Evolutionary conservation across 1,140 invertebrate genomes (phyloP).

Genomic region (Pseudomyrmex dendroicus): DNA sequence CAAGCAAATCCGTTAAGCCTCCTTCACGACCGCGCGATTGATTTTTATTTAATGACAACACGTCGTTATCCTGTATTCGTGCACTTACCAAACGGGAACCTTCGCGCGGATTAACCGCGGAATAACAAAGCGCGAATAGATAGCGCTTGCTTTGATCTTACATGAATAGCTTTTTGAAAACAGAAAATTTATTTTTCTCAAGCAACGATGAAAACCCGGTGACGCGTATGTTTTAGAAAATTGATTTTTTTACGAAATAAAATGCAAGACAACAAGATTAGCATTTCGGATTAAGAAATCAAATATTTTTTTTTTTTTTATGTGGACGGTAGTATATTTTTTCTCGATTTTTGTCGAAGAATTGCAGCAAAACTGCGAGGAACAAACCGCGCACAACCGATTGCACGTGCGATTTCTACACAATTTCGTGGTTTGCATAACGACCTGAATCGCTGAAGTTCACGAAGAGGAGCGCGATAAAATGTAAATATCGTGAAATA

Average conservation of each 20-base stretch:
- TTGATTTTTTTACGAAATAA: background rate
- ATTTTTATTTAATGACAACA: conserved; percentile 86
- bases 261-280: background rate
- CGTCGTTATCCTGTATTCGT: conserved; percentile 80
- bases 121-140: conserved; percentile 78
- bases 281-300: background rate
- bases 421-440: conserved; percentile 55
- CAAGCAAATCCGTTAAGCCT: conserved; percentile 85
- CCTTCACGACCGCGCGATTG: conserved; percentile 84
- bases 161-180: conserved; percentile 8
- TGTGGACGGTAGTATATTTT: too few relatives aligned
- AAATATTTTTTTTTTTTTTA: background rate
- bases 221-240: background rate
- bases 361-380: conserved; percentile 52
- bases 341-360: background rate
- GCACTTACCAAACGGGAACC: conserved; percentile 80
- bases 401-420: conserved; percentile 60
- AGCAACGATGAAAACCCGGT: background rate
- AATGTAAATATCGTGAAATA: conserved; percentile 78
- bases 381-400: conserved; percentile 49
- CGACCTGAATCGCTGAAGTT: conserved; percentile 66
- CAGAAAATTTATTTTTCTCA: background rate
- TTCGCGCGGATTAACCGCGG: conserved; percentile 76
- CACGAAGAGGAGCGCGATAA: conserved; percentile 70
- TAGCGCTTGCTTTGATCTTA: conserved; percentile 74